A percentile compares a stretch with the other conserved stretches of the same genome.
phyloP scores from a whole-genome alignment of 2,888 invertebrate genomes.

The Anagyrus pseudococci region DNA sequence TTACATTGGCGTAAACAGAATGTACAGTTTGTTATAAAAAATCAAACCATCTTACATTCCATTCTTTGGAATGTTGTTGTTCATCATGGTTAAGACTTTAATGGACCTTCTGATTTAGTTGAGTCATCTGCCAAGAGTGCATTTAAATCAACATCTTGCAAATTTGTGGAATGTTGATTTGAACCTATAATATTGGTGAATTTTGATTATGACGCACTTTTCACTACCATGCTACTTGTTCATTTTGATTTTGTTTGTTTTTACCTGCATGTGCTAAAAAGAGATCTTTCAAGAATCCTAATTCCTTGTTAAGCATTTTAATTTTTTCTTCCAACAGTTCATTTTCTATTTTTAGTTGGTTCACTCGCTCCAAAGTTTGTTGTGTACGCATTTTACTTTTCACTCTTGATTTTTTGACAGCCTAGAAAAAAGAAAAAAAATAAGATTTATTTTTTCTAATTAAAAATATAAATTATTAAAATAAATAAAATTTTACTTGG shows the following conservation, averaged over 20 bases:
- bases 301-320: conserved; percentile 79
- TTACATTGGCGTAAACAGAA: background rate
- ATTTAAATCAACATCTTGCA: conserved; percentile 56
- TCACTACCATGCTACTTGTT: background rate
- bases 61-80: background rate
- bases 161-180: conserved; percentile 52
- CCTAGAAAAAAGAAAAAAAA: conserved; percentile 63
- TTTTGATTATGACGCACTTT: background rate
- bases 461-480: conserved; percentile 9
- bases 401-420: conserved; percentile 82
- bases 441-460: conserved; percentile 1
- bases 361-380: conserved; percentile 78
- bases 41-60: background rate
- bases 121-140: conserved; percentile 54
- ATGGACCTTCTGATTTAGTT: conserved; percentile 43
- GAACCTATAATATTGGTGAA: conserved; percentile 47
- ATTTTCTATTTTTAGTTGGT: conserved; percentile 78
- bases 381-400: conserved; percentile 80
- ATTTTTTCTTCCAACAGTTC: conserved; percentile 82
- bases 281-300: conserved; percentile 80
- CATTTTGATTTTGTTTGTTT: conserved; percentile 49
- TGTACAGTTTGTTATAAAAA: background rate
- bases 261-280: conserved; percentile 79
- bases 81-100: conserved; percentile 33
- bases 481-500: conserved; percentile 63